Percentiles rank a stretch among this genome's conserved stretches.
Evolutionary conservation across 2,888 invertebrate genomes (phyloP).

Genomic region (Ennomos fuscantarius): DNA sequence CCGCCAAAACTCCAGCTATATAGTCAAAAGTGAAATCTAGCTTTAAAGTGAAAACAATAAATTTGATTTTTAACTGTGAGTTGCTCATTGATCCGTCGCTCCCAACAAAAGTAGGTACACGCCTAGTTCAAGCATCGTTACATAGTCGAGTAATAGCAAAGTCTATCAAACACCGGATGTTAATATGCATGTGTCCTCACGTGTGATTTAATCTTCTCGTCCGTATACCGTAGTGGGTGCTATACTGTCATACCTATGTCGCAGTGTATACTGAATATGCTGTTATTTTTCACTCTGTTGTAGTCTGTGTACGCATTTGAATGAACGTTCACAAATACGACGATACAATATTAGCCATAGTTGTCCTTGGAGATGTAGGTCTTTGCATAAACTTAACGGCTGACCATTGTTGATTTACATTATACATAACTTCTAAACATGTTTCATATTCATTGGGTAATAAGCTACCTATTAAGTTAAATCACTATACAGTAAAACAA

Average conservation of each 20-base stretch:
- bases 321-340: constrained; percentile 9
- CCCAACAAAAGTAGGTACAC: constrained; percentile 3
- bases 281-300: background rate
- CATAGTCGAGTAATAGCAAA: constrained; percentile 22
- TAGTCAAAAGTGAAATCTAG: no score
- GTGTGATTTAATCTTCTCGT: constrained; percentile 37
- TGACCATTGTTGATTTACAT: constrained; percentile 9
- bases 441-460: background rate
- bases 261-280: background rate
- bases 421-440: background rate
- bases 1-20: no score
- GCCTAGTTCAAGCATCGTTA: constrained; percentile 5
- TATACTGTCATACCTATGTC: constrained; percentile 2
- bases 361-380: constrained; percentile 17
- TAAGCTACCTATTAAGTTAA: no score
- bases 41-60: no score
- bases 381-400: constrained; percentile 9
- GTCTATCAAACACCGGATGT: constrained; percentile 40
- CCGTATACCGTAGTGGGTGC: constrained; percentile 26
- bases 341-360: constrained; percentile 3
- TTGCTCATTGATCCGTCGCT: no score
- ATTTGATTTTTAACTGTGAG: background rate
- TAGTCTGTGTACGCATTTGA: background rate
- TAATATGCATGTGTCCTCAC: constrained; percentile 38
- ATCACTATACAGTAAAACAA: no score